phyloP scores from a whole-genome alignment of 2,797 vertebrate genomes.

The Taenioides sp. region DNA sequence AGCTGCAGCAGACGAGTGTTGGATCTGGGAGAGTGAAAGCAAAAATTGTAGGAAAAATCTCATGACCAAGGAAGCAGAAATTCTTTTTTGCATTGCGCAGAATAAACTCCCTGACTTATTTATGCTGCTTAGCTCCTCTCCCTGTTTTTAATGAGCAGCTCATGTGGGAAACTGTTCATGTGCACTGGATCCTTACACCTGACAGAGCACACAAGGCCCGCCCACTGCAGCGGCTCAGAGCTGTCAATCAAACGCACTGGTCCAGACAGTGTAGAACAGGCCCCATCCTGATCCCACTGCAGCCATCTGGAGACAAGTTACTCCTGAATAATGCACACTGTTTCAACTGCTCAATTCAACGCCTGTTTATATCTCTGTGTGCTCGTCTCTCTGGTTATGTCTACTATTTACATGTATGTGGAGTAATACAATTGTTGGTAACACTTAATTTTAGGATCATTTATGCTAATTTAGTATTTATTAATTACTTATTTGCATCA shows the following conservation, averaged over 20 bases:
- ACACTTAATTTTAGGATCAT: no score
- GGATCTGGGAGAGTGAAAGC: no score
- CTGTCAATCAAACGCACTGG: slow-evolving; percentile 78
- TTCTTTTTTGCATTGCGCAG: neutral
- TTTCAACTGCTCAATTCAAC: slow-evolving; percentile 47
- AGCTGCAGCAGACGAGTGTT: no score
- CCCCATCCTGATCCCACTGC: slow-evolving; percentile 68
- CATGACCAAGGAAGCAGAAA: neutral
- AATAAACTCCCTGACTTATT: slow-evolving; percentile 56
- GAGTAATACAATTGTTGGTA: slow-evolving; percentile 20
- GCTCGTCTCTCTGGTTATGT: slow-evolving; percentile 20
- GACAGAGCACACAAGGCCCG: slow-evolving; percentile 64
- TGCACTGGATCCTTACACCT: slow-evolving; percentile 58
- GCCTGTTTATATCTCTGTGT: slow-evolving; percentile 36
- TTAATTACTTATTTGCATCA: no score
- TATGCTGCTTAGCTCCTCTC: slow-evolving; percentile 43
- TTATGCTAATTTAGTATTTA: no score
- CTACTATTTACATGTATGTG: slow-evolving; percentile 31
- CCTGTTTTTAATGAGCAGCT: slow-evolving; percentile 61
- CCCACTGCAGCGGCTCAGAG: slow-evolving; percentile 67
- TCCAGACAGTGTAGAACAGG: slow-evolving; percentile 74
- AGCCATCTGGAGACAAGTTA: slow-evolving; percentile 72
- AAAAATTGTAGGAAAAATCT: no score
- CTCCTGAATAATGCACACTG: slow-evolving; percentile 70
- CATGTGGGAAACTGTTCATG: slow-evolving; percentile 54